Conservation (phyloP, 2,797 vertebrate species). For the Lacerta viridis region DNA sequence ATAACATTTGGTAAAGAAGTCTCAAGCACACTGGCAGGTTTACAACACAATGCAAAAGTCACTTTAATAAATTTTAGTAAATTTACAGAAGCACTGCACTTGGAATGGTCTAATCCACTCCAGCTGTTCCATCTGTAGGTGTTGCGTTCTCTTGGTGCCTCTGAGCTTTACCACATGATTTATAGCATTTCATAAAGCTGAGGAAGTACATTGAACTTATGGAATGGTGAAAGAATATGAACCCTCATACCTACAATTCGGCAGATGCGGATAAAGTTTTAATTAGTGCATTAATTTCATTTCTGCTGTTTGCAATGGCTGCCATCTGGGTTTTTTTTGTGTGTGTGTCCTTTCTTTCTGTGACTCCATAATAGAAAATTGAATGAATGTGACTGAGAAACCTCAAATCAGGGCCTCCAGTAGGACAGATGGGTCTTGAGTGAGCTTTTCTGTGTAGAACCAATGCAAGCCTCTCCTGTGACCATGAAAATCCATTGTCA, state of each 20-base stretch:
- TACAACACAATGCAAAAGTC: not conserved
- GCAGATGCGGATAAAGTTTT: not conserved
- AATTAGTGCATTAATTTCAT: not conserved
- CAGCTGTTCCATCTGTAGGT: not conserved
- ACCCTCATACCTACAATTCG: not conserved
- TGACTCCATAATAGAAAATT: not conserved
- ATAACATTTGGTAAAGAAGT: not conserved
- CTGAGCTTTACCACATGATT: not conserved
- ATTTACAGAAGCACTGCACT: not conserved
- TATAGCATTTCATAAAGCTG: slow-evolving; percentile 38
- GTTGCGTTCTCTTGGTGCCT: not conserved
- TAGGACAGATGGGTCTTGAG: not conserved
- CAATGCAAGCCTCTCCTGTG: not conserved
- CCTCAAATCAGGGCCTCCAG: not conserved
- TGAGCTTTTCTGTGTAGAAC: not conserved
- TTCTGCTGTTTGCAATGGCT: not conserved
- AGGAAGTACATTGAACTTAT: slow-evolving; percentile 23
- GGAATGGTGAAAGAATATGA: slow-evolving; percentile 29
- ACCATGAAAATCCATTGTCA: not conserved
- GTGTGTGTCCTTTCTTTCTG: not conserved
- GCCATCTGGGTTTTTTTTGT: not conserved
- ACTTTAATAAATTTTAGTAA: not conserved
- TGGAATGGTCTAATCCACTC: not conserved
- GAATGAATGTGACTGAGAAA: too few relatives aligned
- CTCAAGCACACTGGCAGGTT: not conserved